Base-by-base conservation (phyloP, 92 coral and sea anemone genomes). In the Zoanthus solanderi region DNA sequence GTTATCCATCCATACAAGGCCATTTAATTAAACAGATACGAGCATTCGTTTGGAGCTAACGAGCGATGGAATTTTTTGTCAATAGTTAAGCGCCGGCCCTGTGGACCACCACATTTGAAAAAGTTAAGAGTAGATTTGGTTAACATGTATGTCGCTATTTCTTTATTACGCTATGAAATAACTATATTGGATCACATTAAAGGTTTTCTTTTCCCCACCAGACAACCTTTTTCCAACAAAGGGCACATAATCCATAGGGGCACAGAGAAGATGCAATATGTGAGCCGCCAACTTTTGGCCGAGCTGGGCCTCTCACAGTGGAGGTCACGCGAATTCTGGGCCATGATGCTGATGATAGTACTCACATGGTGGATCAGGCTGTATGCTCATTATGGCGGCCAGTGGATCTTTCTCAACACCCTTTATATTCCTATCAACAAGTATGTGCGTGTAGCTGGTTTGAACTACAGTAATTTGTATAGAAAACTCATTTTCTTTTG, bases 241-340 rank as follows among this genome's bases (percentile, higher is more conserved):
- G 99, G 99, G 84, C 98, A 88, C 92, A 94, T 97, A 57, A 83
- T 90, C 54, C 98, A 93, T 66, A 84, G 93, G 92, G 99, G 96
- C 89, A 96, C 93, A 85, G 99, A 97, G 94, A 97, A 97, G 96
- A 97, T 97, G 94, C 99, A 97, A 76, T 97, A 97, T 93, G 96
- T 97, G 76, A 96, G 99, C 84, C 96, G 99, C 83, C 99, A 97
- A 67, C 78, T 97, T 63, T 83, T 95, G 93, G 94, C 99, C 48
- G 99, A 97, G 90, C 92, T 97, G 14, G 99, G 99, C 76, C 97
- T 97, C 34, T 97, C 99, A 7, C 99, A 97, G 71, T 97, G 99
- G 99, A 89, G 99, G 71, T 97, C 99, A 34, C 94, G 99, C 13
- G 99, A 97, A 86, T 97, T 95, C 79, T 97, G 99, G 99, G 99